A percentile compares a stretch with the other conserved stretches of the same genome.
Conservation (phyloP, 2,888 invertebrate genomes). For the Myopa testacea region DNA sequence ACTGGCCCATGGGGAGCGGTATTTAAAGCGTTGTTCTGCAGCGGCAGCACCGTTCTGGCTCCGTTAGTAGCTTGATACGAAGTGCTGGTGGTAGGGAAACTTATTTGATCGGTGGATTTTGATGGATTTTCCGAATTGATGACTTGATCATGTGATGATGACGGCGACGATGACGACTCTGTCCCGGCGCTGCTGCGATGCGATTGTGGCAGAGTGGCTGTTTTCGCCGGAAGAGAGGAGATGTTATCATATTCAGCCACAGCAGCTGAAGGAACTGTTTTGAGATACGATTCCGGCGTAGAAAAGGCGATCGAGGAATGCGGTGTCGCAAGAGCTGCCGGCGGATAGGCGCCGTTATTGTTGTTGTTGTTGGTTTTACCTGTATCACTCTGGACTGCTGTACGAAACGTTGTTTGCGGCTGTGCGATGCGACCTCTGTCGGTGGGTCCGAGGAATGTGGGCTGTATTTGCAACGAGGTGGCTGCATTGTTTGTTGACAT, state of each 20-base stretch:
- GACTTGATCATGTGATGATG: too few species aligned
- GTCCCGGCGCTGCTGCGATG: background rate
- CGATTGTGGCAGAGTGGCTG: slow-evolving; percentile 28
- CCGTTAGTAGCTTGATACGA: background rate
- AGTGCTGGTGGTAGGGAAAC: background rate
- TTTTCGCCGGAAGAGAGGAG: too few species aligned
- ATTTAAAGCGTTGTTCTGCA: background rate
- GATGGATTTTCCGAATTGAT: too few species aligned
- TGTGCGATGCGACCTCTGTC: too few species aligned
- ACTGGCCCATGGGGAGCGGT: background rate
- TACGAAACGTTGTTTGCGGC: background rate
- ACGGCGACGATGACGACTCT: background rate
- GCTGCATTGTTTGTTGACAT: too few species aligned
- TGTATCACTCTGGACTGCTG: background rate
- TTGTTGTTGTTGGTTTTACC: slow-evolving; percentile 47
- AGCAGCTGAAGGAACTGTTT: slow-evolving; percentile 47
- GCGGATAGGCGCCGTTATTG: slow-evolving; percentile 47
- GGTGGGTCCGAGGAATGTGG: too few species aligned
- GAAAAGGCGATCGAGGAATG: background rate
- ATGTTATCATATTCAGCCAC: too few species aligned
- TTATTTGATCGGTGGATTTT: background rate
- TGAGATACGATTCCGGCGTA: slow-evolving; percentile 39
- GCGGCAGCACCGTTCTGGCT: too few species aligned
- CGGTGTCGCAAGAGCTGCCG: slow-evolving; percentile 54
- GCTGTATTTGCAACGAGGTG: too few species aligned